phyloP scores from a whole-genome alignment of 2,113 vertebrate species.

The Toxostoma redivivum region DNA sequence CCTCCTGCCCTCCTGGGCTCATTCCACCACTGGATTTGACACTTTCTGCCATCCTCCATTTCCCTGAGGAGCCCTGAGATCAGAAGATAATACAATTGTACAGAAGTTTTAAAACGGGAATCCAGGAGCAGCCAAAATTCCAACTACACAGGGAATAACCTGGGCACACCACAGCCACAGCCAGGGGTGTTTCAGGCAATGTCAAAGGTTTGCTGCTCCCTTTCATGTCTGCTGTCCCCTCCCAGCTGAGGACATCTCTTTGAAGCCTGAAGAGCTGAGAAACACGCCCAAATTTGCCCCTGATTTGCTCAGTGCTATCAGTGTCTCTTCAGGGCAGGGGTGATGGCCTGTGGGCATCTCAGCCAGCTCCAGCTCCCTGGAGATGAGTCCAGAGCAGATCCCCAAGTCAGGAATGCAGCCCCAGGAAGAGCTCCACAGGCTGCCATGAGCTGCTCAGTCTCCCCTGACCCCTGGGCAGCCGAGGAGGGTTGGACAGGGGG shows the following conservation, averaged over 20 bases:
- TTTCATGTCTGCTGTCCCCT: background rate
- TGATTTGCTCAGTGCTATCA: background rate
- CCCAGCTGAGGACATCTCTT: background rate
- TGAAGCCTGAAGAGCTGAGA: background rate
- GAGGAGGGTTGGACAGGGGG: background rate
- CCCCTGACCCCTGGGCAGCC: background rate
- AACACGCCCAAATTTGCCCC: background rate
- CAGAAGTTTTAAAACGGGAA: accelerated
- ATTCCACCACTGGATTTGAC: accelerated
- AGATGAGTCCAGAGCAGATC: background rate
- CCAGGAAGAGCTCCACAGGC: background rate
- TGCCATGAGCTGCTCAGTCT: background rate
- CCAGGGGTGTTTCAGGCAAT: background rate
- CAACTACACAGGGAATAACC: accelerated
- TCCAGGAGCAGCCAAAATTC: background rate
- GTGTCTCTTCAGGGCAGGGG: background rate
- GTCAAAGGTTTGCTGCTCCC: background rate
- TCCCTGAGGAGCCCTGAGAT: background rate
- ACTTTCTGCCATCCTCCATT: background rate
- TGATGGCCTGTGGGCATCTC: background rate
- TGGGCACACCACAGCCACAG: background rate
- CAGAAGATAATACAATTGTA: accelerated
- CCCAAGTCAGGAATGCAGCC: background rate
- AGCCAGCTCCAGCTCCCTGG: background rate
- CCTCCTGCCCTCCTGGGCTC: background rate